Base-by-base conservation (phyloP, 2,113 vertebrate genomes). In the Pygoscelis adeliae region DNA sequence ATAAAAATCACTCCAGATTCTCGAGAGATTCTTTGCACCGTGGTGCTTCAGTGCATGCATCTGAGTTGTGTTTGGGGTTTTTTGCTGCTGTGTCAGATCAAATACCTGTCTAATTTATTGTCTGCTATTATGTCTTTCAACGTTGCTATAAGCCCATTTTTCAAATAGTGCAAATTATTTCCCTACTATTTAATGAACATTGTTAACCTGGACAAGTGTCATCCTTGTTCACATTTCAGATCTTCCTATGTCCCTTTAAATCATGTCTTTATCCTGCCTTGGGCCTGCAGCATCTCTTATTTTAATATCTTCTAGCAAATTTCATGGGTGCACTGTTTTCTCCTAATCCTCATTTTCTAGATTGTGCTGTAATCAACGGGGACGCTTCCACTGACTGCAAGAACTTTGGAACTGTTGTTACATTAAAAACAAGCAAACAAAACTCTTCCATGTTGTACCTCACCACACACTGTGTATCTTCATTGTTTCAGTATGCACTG, bases 191-290 rank as follows among this genome's bases (percentile, higher is more conserved):
- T 90, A 88, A 85, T 88, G 46, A 66, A 46, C 2, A 1, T 62
- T 93, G 40, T 93, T 93, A 93, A 87, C 78, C 36, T 93, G 58
- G 40, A 36, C 44, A 89, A 84, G 69, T 83, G 74, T 93, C 92
- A 80, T 83, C 40, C 30, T 90, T 86, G 20, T 80, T 93, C 83
- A 77, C 50, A 27, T 90, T 81, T 95, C 55, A 86, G 46, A 67
- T 86, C 25, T 90, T 83, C 76, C 13, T 4, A 0, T 90, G 71
- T 92, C 90, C n/a, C 22, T 89, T 96, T 73, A 27, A 46, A 76
- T 94, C 34, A 46, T 62, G 38, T 93, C 83, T 92, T 62, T 42
- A n/a, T 55, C 42, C 13, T 74, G 88, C 63, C 62, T 77, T 65
- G 21, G 29, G 74, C 59, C 21, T 88, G 46, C 30, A 49, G 25